Conservation (phyloP, 1,140 invertebrate genomes). For the Archivesica marissinica region DNA sequence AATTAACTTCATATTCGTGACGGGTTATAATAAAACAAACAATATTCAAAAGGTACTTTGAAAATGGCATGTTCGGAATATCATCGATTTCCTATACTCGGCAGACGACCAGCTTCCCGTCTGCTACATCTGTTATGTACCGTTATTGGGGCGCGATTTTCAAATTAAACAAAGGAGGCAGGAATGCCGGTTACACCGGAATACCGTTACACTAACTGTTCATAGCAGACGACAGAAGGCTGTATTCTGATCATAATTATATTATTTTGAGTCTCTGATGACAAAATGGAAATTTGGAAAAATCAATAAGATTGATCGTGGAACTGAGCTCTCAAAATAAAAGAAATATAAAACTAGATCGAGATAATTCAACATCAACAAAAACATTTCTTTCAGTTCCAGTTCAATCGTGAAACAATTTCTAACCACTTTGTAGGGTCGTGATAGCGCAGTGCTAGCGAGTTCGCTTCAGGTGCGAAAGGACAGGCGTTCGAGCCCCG, state of each 20-base stretch:
- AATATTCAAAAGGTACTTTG: too few species aligned
- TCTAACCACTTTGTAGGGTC: too few species aligned
- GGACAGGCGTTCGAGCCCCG: too few species aligned
- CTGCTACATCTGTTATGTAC: constrained; percentile 35
- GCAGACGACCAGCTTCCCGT: constrained; percentile 12
- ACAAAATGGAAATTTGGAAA: constrained; percentile 31
- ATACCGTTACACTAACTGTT: constrained; percentile 41
- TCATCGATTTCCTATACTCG: background rate
- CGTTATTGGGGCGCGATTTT: constrained; percentile 22
- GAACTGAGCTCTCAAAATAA: too few species aligned
- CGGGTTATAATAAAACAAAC: too few species aligned
- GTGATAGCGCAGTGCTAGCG: too few species aligned
- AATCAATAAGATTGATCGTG: constrained; percentile 19
- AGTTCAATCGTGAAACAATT: too few species aligned
- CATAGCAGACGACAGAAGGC: constrained; percentile 20
- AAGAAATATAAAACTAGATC: too few species aligned
- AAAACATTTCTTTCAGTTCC: too few species aligned
- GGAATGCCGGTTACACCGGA: background rate
- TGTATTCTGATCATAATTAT: background rate
- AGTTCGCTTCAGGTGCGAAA: too few species aligned
- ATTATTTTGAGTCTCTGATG: background rate
- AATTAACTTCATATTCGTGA: too few species aligned
- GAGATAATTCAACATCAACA: too few species aligned
- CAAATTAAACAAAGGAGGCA: constrained; percentile 14
- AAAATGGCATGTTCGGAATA: background rate